Evolutionary conservation across 2,888 invertebrate species (phyloP), one percentile per base, ranked within the genome.

Genomic region (Leucophora obtusa): DNA sequence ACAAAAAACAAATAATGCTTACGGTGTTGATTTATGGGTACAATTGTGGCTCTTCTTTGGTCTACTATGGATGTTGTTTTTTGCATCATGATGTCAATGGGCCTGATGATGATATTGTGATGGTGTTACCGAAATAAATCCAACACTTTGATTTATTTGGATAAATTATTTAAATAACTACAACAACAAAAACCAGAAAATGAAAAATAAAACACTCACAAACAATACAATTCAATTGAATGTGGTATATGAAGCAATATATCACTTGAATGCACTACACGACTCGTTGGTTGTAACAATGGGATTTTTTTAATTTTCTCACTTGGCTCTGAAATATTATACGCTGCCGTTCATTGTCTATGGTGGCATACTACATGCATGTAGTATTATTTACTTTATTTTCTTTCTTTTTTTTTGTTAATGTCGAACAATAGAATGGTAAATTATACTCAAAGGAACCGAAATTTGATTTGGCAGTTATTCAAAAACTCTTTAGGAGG

Each of bases 21-120:
- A 81, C 81, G 73, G 69, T 70, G 73, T 62, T 73, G 77, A 81
- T 81, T 77, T 70, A 81, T 81, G 81, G 81, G 81, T 66, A 81
- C 81, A 62, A 81, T 81, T 56, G 81, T 81, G 11, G 81, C 81
- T 53, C 81, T 77, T 66, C 81, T 81, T 51, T 81, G 81, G 68
- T 81, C 81, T 62, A 81, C 66, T 53, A 77, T 70, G 77, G 81
- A 74, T 3, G 77, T 65, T 51, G 21, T 60, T 70, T 72, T 79
- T 56, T 65, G 47, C 68, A 70, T 71, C 51, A 68, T 74, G 56
- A 11, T 35, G 54, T 35, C 33, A 15, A 9, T 50, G 53, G 11
- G 11, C 11, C 28, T 62, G 63, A 56, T 68, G 71, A 68, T 28
- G 70, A 70, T 59, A 8, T 50, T 47, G 10, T 17, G 8, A n/a